Percentiles rank a stretch among this genome's conserved stretches.
Evolutionary conservation across 37 sponge, comb jelly and placozoan species (phyloP).

Genomic region (Axinella damicornis): DNA sequence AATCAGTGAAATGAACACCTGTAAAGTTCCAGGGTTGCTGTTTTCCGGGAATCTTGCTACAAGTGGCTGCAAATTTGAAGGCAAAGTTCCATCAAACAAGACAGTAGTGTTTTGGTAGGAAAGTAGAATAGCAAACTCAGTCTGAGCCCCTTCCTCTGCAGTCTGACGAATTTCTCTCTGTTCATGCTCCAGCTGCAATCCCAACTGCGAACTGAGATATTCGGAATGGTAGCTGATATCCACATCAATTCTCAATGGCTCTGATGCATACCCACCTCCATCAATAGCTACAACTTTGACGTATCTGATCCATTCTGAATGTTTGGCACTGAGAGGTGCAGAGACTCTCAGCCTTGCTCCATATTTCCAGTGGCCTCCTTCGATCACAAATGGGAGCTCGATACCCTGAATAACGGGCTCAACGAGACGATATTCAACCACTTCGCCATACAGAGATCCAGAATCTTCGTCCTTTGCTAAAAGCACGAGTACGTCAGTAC

Average conservation of each 20-base stretch:
- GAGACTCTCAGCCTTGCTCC: not conserved
- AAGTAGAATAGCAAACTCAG: too few species aligned
- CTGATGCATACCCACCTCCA: slow-evolving; percentile 17
- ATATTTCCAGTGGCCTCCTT: not conserved
- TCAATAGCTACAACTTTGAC: slow-evolving; percentile 21
- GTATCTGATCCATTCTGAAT: not conserved
- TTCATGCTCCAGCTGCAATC: too few species aligned
- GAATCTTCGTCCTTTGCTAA: slow-evolving; percentile 40
- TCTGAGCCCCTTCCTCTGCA: too few species aligned
- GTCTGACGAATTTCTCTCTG: too few species aligned
- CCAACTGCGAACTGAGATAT: too few species aligned
- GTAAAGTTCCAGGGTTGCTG: not conserved
- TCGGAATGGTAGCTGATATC: too few species aligned
- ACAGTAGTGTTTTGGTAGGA: too few species aligned
- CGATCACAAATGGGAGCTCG: not conserved
- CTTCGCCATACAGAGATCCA: not conserved
- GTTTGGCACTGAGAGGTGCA: not conserved
- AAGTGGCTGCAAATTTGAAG: too few species aligned
- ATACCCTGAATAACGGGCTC: not conserved
- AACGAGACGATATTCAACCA: not conserved
- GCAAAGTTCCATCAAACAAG: too few species aligned
- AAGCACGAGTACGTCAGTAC: not conserved
- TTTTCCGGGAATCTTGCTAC: not conserved
- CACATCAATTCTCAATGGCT: slow-evolving; percentile 1
- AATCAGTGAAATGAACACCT: not conserved